phyloP scores from a whole-genome alignment of 1,140 invertebrate species.

The Drosophila saltans region DNA sequence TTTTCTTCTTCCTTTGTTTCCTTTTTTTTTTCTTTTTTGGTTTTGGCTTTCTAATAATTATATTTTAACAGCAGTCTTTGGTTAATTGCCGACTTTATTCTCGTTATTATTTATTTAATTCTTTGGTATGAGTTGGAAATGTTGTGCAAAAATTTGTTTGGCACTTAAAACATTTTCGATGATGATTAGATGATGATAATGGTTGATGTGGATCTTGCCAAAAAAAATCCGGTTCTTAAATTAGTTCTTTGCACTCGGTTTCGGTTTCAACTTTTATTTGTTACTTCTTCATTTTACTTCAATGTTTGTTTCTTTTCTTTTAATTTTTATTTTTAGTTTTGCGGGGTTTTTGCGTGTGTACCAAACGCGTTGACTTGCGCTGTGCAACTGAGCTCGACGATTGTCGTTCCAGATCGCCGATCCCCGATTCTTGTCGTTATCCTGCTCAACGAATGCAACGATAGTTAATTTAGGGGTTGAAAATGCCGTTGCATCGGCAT shows the following conservation, averaged over 20 bases:
- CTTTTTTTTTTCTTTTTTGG: no score
- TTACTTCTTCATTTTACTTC: conserved; percentile 5
- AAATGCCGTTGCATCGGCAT: conserved; percentile 39
- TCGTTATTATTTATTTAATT: conserved; percentile 28
- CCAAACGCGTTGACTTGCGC: conserved; percentile 65
- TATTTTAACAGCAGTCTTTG: conserved; percentile 56
- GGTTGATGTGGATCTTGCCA: conserved; percentile 31
- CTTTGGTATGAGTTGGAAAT: conserved; percentile 56
- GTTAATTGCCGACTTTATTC: conserved; percentile 21
- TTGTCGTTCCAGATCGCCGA: conserved; percentile 74
- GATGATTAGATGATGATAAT: conserved; percentile 29
- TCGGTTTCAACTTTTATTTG: conserved; percentile 38
- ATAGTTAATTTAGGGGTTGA: conserved; percentile 59
- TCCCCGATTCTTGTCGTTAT: conserved; percentile 63
- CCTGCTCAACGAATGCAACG: conserved; percentile 58
- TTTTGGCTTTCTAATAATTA: conserved; percentile 8
- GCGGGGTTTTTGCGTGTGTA: conserved; percentile 35
- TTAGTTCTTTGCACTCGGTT: conserved; percentile 68
- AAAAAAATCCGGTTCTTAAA: conserved; percentile 77
- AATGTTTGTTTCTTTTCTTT: conserved; percentile 9
- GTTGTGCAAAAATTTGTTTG: conserved; percentile 40
- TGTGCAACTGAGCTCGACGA: conserved; percentile 71
- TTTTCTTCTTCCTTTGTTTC: not conserved
- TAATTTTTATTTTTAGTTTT: conserved; percentile 24
- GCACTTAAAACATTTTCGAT: conserved; percentile 54